Evolutionary conservation across 2,888 invertebrate genomes (phyloP), one percentile per base, ranked within the genome.

Genomic region (Brachyopa scutellaris): DNA sequence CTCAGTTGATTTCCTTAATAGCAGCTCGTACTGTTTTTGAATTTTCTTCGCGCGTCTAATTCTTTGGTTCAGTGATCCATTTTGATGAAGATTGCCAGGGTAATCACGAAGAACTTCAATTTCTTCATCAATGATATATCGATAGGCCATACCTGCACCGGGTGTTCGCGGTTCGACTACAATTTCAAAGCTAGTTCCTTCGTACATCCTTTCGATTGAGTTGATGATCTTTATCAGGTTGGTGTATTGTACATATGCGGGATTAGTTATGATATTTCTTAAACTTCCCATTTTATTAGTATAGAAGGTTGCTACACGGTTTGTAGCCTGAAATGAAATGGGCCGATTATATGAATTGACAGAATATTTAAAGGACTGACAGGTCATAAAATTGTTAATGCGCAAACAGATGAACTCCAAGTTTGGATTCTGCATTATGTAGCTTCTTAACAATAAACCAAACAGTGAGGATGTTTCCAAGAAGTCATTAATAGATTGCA

Each of bases 111-210:
- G n/a, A n/a, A n/a, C 26, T 5, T 26, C 13, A 2, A 19, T 7
- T 29, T 49, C 47, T 8, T 69, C 59, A 0, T 47, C 21, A 13
- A 70, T 29, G 33, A 70, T 29, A 15, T 70, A 70, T 9, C 59
- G 26, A 40, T 49, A 70, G 7, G 49, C 11, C 13, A 17, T 36
- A 7, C 59, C 59, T 8, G 9, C 6, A 3, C 38, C 38, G 2
- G 38, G 38, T 1, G 7, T 4, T 1, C 9, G 26, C 0, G 69
- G 69, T 21, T 70, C 38, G 11, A 47, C 59, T n/a, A 59, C 8
- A 13, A 70, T 51, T 21, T 70, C 59, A 42, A 47, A 61, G 2
- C 6, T n/a, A 11, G 45, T 23, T 8, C 61, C 49, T 2, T 51
- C 15, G 17, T 61, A 70, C 21, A 61, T 61, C n/a, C 8, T 29